These are phyloP conservation scores for Amphimedon queenslandica DNA, from an alignment of 37 sponge, comb jelly and placozoan species.

Conservation along the genomic window DNA sequence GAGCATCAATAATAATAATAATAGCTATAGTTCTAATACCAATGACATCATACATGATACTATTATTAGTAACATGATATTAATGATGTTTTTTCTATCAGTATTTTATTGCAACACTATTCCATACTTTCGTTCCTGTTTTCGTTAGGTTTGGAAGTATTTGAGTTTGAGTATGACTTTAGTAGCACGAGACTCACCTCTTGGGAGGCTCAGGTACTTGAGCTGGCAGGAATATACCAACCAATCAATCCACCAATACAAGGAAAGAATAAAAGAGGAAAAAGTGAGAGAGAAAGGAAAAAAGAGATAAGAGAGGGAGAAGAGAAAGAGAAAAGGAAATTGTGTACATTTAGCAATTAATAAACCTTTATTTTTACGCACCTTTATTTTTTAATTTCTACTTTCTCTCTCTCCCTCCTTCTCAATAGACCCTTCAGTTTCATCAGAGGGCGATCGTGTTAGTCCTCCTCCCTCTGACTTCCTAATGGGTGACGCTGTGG, in stretches of 20 bases:
- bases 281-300: too few relatives aligned
- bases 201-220: constrained; percentile 41
- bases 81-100: too few relatives aligned
- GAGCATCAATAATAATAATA: too few relatives aligned
- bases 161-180: constrained; percentile 40
- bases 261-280: not conserved
- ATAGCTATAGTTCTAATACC: too few relatives aligned
- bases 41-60: too few relatives aligned
- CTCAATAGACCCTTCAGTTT: too few relatives aligned
- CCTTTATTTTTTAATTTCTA: not conserved
- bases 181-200: constrained; percentile 15
- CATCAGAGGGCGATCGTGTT: constrained; percentile 26
- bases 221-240: constrained; percentile 28
- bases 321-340: not conserved
- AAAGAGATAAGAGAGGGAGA: too few relatives aligned
- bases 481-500: constrained; percentile 21
- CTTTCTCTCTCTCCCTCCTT: too few relatives aligned
- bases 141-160: constrained; percentile 10
- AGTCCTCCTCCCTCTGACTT: constrained; percentile 32
- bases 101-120: too few relatives aligned
- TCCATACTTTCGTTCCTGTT: too few relatives aligned
- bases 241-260: not conserved
- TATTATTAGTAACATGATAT: too few relatives aligned
- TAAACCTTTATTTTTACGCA: not conserved
- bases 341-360: not conserved